Evolutionary conservation across 2,797 vertebrate species (phyloP).

Genomic region (Nannoperca australis): DNA sequence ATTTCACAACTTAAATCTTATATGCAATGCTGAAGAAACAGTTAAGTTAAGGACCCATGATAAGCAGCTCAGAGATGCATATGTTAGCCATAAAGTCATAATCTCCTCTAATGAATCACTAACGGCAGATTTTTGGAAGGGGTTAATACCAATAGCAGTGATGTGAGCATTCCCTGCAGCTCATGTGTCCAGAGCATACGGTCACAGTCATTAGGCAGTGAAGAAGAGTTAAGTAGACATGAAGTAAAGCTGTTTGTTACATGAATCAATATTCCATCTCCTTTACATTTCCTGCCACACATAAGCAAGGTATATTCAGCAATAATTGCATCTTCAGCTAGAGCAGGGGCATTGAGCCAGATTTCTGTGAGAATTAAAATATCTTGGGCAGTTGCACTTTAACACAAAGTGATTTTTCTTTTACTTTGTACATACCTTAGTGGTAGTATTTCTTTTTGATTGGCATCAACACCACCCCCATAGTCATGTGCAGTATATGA

Average conservation of each 20-base stretch:
- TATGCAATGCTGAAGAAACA: conserved; percentile 5
- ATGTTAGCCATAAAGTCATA: conserved; percentile 4
- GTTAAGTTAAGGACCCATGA: conserved; percentile 10
- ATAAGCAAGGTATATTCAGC: not conserved
- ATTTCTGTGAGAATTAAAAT: not conserved
- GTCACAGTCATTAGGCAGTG: conserved; percentile 38
- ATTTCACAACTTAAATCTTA: not conserved
- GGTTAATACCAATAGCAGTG: conserved; percentile 6
- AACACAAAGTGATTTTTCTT: not conserved
- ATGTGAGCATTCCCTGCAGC: not conserved
- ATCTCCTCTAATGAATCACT: conserved; percentile 14
- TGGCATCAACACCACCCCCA: not conserved
- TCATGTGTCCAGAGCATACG: conserved; percentile 8
- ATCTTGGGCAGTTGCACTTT: not conserved
- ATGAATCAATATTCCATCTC: conserved; percentile 53
- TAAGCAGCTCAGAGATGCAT: conserved; percentile 17
- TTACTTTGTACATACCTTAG: not conserved
- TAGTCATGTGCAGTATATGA: not conserved
- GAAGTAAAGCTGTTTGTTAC: conserved; percentile 25
- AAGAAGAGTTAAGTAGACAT: conserved; percentile 32
- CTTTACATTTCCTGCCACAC: conserved; percentile 19
- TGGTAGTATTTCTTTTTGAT: not conserved
- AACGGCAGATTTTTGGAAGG: conserved; percentile 10
- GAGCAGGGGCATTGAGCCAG: not conserved
- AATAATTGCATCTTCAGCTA: conserved; percentile 1